These are phyloP conservation scores for Doris montereyensis DNA, from an alignment of 2,888 invertebrate species.

Conservation along the genomic window DNA sequence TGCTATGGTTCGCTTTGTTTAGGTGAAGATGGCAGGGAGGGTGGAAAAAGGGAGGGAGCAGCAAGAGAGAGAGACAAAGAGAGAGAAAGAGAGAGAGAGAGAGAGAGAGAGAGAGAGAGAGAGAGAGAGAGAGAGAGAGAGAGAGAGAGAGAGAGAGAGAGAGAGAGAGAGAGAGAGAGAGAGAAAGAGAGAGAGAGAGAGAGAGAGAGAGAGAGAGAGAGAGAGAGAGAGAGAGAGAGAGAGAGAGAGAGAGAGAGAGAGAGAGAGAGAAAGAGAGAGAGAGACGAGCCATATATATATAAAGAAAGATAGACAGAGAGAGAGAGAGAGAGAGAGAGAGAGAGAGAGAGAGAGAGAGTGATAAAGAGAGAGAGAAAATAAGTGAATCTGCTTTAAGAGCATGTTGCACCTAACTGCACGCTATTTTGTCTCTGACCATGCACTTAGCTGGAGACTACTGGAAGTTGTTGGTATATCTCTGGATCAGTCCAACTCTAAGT, in stretches of 20 bases:
- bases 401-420: too few species aligned
- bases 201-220: constrained; percentile 22
- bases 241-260: constrained; percentile 18
- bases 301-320: too few species aligned
- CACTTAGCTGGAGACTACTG: too few species aligned
- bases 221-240: constrained; percentile 1
- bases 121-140: neutral
- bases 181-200: neutral
- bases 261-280: neutral
- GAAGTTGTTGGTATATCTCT: too few species aligned
- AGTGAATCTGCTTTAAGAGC: too few species aligned
- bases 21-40: neutral
- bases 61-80: too few species aligned
- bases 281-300: too few species aligned
- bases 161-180: neutral
- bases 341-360: too few species aligned
- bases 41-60: neutral
- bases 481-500: too few species aligned
- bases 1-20: too few species aligned
- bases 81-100: neutral
- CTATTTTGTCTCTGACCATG: too few species aligned
- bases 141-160: neutral
- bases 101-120: neutral
- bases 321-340: neutral
- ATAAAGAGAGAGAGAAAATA: too few species aligned